phyloP scores from a whole-genome alignment of 2,797 vertebrate genomes.

The Acanthiza pusilla region DNA sequence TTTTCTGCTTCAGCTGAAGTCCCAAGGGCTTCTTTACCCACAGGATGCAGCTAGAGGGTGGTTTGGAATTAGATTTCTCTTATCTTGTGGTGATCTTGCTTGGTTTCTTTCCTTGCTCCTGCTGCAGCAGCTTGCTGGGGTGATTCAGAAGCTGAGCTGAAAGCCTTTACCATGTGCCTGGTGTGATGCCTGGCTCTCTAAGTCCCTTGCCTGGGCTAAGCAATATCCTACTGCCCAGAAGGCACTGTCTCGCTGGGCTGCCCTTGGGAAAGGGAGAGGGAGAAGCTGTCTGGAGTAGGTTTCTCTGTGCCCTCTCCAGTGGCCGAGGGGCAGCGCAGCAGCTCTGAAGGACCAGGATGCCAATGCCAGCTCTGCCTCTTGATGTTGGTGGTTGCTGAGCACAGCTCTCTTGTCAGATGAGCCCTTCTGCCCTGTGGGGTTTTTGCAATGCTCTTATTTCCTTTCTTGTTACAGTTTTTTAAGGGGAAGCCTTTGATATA shows the following conservation, averaged over 20 bases:
- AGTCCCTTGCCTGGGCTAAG: neutral
- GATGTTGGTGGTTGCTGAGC: neutral
- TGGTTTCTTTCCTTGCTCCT: neutral
- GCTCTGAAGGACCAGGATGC: neutral
- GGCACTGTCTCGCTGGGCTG: neutral
- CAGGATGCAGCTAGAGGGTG: neutral
- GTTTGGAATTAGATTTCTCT: neutral
- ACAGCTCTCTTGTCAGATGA: neutral
- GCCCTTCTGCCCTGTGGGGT: neutral
- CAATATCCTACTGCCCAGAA: neutral
- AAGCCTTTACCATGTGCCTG: neutral
- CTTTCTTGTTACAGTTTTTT: neutral
- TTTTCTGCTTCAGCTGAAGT: neutral
- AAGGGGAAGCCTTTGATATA: neutral
- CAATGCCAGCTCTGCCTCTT: neutral
- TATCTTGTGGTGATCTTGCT: neutral
- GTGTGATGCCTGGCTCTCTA: neutral
- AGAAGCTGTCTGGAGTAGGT: neutral
- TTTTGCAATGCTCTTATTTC: neutral
- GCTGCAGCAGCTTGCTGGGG: neutral
- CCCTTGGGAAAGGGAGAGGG: neutral
- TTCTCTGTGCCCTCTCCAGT: neutral
- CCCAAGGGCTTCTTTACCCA: neutral
- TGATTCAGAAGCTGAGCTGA: neutral
- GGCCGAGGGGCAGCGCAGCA: neutral